Base-by-base conservation (phyloP, 1,140 invertebrate genomes). In the Tetramorium alpestre region DNA sequence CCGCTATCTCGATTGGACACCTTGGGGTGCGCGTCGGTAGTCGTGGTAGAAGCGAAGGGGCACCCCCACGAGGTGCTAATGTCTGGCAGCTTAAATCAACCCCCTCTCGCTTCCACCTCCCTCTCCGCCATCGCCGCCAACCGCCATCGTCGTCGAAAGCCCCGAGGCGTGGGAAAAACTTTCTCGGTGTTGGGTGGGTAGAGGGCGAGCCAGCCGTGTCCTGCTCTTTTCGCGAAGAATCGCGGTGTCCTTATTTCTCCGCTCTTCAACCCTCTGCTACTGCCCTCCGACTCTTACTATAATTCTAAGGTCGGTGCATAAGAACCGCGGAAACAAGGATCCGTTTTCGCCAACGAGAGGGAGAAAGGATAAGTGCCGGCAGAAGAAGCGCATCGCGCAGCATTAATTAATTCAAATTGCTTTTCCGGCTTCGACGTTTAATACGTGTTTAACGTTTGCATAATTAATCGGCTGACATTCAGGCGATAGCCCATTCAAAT, bases 11-110 rank as follows among this genome's bases (percentile, higher is more conserved):
- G 90, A 91, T 91, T 56, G 87, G 87, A 88, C 89, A 88, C 87
- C 77, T 86, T 84, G 89, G 80, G 80, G 86, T 80, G 88, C 64
- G 65, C 88, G 69, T 28, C 54, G 69, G 69, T 64, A 49, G 76
- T 81, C 44, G 67, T 58, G 62, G 28, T 62, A 73, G 86, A 86
- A 69, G 49, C 64, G 44, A 84, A 76, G 88, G 88, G 67, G 65
- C 84, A 60, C 78, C 62, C 70, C 85, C 65, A 88, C 88, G 90
- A 92, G 90, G 91, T 92, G 92, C 88, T 92, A 92, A 92, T 92
- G 91, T 90, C 92, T 90, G 72, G 56, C 87, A 88, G 89, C 75
- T 90, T 92, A 91, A 92, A 91, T 92, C 91, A 91, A 81, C 54
- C 73, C 73, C 87, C n/a, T 16, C 62, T 73, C 44, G 51, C 25